Evolutionary conservation across 1,140 invertebrate species (phyloP).

Genomic region (Heliconius melpomene): DNA sequence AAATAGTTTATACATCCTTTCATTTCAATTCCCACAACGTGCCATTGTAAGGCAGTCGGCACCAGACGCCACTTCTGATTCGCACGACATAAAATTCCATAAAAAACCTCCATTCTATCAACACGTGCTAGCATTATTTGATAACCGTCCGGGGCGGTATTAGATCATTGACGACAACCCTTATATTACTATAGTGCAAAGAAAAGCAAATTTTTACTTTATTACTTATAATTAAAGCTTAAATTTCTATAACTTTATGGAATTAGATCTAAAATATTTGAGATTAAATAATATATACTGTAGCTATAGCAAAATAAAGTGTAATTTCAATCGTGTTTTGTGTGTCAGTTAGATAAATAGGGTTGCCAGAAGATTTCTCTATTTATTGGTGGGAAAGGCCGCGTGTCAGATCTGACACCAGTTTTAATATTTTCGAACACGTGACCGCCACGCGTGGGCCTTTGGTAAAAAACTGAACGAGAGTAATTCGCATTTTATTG

Average conservation of each 20-base stretch:
- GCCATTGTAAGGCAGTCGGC: slow-evolving; percentile 55
- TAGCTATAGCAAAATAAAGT: slow-evolving; percentile 18
- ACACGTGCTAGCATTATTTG: slow-evolving; percentile 78
- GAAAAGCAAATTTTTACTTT: slow-evolving; percentile 43
- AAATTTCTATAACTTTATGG: neutral
- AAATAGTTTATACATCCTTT: neutral
- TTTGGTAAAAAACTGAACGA: slow-evolving; percentile 79
- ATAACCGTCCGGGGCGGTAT: slow-evolving; percentile 78
- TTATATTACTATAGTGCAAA: slow-evolving; percentile 51
- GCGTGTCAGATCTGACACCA: slow-evolving; percentile 79
- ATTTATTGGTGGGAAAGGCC: slow-evolving; percentile 80
- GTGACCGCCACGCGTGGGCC: slow-evolving; percentile 63
- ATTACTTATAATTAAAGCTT: neutral
- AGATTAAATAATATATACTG: neutral
- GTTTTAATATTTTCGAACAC: slow-evolving; percentile 78
- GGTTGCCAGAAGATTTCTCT: slow-evolving; percentile 69
- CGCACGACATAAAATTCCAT: slow-evolving; percentile 75
- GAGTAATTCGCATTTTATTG: slow-evolving; percentile 78
- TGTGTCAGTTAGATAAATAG: slow-evolving; percentile 46
- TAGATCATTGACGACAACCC: slow-evolving; percentile 69
- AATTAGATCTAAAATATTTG: neutral
- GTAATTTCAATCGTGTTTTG: slow-evolving; percentile 37
- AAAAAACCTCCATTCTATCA: slow-evolving; percentile 55
- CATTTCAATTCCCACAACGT: slow-evolving; percentile 34
- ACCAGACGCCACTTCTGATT: slow-evolving; percentile 73